Evolutionary conservation across 2,888 invertebrate genomes (phyloP).

Genomic region (Choreutis nemorana): DNA sequence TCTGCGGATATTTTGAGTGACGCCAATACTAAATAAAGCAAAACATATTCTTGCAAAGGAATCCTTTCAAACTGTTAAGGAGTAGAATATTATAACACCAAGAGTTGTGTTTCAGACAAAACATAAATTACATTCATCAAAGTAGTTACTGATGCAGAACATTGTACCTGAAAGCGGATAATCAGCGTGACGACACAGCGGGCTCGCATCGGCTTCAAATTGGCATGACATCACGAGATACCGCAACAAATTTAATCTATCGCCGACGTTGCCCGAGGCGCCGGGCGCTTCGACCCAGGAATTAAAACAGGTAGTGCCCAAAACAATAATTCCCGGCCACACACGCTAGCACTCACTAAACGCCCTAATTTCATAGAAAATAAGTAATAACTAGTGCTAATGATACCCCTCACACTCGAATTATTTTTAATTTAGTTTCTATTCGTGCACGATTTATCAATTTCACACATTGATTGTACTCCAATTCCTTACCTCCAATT

Average conservation of each 20-base stretch:
- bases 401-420: slow-evolving; percentile 14
- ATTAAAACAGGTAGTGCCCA: slow-evolving; percentile 53
- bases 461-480: too few species aligned
- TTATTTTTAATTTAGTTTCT: too few species aligned
- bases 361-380: slow-evolving; percentile 31
- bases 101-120: too few species aligned
- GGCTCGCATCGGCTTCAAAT: slow-evolving; percentile 38
- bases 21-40: too few species aligned
- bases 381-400: slow-evolving; percentile 25
- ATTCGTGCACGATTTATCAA: too few species aligned
- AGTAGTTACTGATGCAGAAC: too few species aligned
- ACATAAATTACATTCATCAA: too few species aligned
- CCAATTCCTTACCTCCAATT: too few species aligned
- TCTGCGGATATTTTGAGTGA: too few species aligned
- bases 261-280: slow-evolving; percentile 41
- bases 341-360: slow-evolving; percentile 29
- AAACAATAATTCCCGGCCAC: too few species aligned
- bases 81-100: too few species aligned
- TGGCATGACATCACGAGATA: slow-evolving; percentile 62
- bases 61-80: slow-evolving; percentile 7
- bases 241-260: slow-evolving; percentile 66
- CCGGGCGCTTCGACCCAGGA: slow-evolving; percentile 33
- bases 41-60: too few species aligned
- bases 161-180: slow-evolving; percentile 27
- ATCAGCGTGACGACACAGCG: slow-evolving; percentile 48